Percentiles rank a stretch among this genome's conserved stretches.
These are phyloP conservation scores for Pelodytes ibericus DNA, from an alignment of 2,797 vertebrate species.

Conservation along the genomic window DNA sequence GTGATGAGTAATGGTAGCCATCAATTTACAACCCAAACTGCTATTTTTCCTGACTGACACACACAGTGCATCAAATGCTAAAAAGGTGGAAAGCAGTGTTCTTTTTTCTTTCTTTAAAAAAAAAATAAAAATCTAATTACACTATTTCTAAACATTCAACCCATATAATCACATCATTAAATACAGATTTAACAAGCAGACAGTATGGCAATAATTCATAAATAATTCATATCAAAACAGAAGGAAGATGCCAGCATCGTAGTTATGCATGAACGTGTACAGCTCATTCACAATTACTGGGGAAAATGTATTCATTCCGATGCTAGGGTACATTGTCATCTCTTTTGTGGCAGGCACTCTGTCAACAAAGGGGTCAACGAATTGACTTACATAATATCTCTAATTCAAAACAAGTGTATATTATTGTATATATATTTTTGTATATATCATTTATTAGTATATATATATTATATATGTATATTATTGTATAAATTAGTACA, in stretches of 20 bases:
- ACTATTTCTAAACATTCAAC: background rate
- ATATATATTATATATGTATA: no score
- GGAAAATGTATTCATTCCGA: no score
- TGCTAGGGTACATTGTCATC: no score
- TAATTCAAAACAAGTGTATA: no score
- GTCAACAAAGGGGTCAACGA: no score
- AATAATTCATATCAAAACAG: constrained; percentile 30
- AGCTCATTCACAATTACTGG: background rate
- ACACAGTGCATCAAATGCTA: background rate
- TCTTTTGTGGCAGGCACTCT: no score
- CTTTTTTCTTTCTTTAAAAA: no score
- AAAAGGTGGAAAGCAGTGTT: background rate
- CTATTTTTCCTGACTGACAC: background rate
- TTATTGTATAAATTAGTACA: no score
- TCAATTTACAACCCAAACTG: background rate
- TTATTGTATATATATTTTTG: no score
- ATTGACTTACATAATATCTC: no score
- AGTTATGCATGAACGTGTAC: constrained; percentile 28
- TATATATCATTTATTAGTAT: no score
- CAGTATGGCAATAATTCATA: constrained; percentile 34
- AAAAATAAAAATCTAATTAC: no score
- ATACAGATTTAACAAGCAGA: constrained; percentile 5
- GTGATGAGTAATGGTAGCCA: background rate
- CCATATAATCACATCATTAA: background rate
- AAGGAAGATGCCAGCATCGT: constrained; percentile 13